Percentiles rank a stretch among this genome's conserved stretches.
phyloP scores from a whole-genome alignment of 1,140 invertebrate species.

The Littorina saxatilis region DNA sequence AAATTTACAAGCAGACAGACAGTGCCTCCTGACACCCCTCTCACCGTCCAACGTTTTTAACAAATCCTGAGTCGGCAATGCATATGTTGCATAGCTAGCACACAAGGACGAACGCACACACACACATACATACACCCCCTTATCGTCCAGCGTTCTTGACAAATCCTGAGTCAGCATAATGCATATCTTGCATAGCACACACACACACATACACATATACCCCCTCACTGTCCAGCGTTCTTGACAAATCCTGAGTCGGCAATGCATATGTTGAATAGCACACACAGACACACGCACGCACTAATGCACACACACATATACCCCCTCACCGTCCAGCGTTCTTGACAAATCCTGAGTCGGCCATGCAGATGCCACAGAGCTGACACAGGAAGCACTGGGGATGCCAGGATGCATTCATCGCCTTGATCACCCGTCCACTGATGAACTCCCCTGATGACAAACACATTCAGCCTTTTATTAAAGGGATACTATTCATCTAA shows the following conservation, averaged over 20 bases:
- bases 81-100: too few relatives aligned
- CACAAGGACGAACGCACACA: slow-evolving; percentile 80
- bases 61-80: slow-evolving; percentile 98
- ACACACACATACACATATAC: slow-evolving; percentile 77
- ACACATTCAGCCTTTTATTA: too few relatives aligned
- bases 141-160: slow-evolving; percentile 88
- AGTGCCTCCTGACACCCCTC: too few relatives aligned
- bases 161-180: slow-evolving; percentile 98
- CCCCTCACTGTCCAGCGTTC: slow-evolving; percentile 82
- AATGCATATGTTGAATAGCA: too few relatives aligned
- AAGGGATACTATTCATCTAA: too few relatives aligned
- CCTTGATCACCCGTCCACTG: slow-evolving; percentile 97
- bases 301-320: too few relatives aligned
- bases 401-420: slow-evolving; percentile 99
- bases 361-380: slow-evolving; percentile 91
- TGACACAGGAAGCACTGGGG: slow-evolving; percentile 98
- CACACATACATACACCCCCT: background rate
- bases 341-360: slow-evolving; percentile 98
- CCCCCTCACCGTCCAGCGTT: slow-evolving; percentile 81
- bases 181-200: too few relatives aligned
- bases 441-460: slow-evolving; percentile 89
- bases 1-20: too few relatives aligned
- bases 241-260: slow-evolving; percentile 98
- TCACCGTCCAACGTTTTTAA: slow-evolving; percentile 86
- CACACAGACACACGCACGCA: slow-evolving; percentile 80